Evolutionary conservation across 2,113 vertebrate genomes (phyloP), one percentile per base, ranked within the genome.

Genomic region (Phaethon lepturus): DNA sequence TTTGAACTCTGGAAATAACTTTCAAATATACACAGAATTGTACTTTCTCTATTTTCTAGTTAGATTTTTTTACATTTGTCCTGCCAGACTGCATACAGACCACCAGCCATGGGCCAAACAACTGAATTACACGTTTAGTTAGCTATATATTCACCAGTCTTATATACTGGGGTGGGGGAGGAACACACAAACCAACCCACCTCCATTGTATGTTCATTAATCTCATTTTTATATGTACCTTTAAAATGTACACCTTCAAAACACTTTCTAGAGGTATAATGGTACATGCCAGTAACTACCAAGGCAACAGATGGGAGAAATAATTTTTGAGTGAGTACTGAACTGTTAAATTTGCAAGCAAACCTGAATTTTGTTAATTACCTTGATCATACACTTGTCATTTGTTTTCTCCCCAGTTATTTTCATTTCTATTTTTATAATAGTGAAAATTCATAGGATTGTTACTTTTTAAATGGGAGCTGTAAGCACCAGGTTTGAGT

Each of bases 371-470:
- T 71, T 33, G 0, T 35, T n/a, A 38, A 73, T 50, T 63, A 40
- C 2, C 7, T 59, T 53, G 28, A 58, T 35, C 10, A 19, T 47
- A 49, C 1, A 5, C 3, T 44, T 56, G 2, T 4, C 0, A 38
- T 19, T 81, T 40, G 3, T 58, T 59, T 85, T 74, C 20, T 64
- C 5, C 55, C 24, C 11, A 49, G 14, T 66, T 75, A 49, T 59
- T 55, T 58, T 92, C 20, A 76, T 59, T 75, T 62, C 8, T 53
- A 23, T 7, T 50, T 63, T 60, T 59, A 45, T 29, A 64, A 28
- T 14, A 59, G 3, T 11, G 17, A 90, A 79, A 33, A 12, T 24
- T 59, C 2, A 28, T 49, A 38, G 4, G 33, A 14, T 28, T 63
- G 11, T 19, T 6, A 19, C 11, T 50, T 77, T 60, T 64, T 23